phyloP scores from a whole-genome alignment of 37 sponge, comb jelly and placozoan species.

The Crambe crambe region DNA sequence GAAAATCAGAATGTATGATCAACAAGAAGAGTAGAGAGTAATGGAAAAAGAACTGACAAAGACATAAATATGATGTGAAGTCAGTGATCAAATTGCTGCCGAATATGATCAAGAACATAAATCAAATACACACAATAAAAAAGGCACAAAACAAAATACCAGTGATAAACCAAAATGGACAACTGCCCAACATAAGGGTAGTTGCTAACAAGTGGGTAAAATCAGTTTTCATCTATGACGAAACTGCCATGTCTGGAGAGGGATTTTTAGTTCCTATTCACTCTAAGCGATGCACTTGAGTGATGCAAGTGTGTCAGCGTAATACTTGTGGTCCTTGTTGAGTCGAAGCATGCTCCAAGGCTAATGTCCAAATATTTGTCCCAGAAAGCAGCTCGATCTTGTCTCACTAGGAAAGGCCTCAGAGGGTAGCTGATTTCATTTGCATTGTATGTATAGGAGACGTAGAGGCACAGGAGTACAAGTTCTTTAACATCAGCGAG shows the following conservation, averaged over 20 bases:
- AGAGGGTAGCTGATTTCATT: slow-evolving; percentile 94
- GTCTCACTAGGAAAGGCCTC: slow-evolving; percentile 79
- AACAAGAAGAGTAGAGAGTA: neutral
- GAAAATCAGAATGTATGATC: neutral
- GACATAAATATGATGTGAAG: too few relatives aligned
- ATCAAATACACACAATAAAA: too few relatives aligned
- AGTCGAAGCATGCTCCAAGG: slow-evolving; percentile 73
- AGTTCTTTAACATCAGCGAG: slow-evolving; percentile 74
- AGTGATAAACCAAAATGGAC: neutral
- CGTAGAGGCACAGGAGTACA: slow-evolving; percentile 80
- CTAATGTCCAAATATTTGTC: slow-evolving; percentile 70
- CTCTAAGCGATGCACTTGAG: slow-evolving; percentile 31
- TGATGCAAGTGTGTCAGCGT: slow-evolving; percentile 34
- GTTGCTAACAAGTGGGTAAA: neutral
- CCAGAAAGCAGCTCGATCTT: slow-evolving; percentile 77
- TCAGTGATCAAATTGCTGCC: too few relatives aligned
- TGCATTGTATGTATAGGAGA: slow-evolving; percentile 91
- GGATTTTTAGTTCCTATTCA: neutral
- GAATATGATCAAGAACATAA: too few relatives aligned
- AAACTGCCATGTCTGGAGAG: neutral
- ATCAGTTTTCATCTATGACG: neutral
- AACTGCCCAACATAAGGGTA: neutral
- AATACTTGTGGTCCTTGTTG: slow-evolving; percentile 71
- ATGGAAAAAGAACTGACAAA: too few relatives aligned
- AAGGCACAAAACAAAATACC: neutral